Evolutionary conservation across 2,113 vertebrate species (phyloP).

Genomic region (Chlorodrepanis virens): DNA sequence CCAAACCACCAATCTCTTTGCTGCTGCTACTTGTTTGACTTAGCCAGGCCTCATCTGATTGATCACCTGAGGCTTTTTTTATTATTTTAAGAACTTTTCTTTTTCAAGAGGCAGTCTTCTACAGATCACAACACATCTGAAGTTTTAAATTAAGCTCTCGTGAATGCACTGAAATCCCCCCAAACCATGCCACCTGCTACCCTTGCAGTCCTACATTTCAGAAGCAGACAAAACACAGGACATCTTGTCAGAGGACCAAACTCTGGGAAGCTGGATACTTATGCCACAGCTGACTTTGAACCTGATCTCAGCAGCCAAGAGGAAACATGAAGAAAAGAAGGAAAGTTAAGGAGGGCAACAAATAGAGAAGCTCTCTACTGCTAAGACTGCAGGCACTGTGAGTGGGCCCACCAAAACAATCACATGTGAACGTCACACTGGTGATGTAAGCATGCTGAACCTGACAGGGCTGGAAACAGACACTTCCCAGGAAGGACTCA

Average conservation of each 20-base stretch:
- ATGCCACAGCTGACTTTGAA: not conserved
- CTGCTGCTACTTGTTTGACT: not conserved
- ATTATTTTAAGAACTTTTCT: not conserved
- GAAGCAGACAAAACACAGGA: not conserved
- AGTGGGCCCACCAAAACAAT: not conserved
- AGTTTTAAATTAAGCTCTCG: not conserved
- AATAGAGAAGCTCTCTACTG: not conserved
- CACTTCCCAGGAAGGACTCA: not conserved
- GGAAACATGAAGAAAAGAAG: not conserved
- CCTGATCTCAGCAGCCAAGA: not conserved
- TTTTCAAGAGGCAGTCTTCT: not conserved
- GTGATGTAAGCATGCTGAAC: not conserved
- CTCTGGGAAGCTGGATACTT: not conserved
- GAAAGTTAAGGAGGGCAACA: not conserved
- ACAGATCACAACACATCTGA: not conserved
- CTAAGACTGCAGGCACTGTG: not conserved
- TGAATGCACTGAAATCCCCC: not conserved
- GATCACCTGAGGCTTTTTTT: not conserved
- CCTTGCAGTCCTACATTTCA: not conserved
- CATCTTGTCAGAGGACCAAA: not conserved
- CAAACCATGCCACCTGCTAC: not conserved
- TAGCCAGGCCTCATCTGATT: fast-evolving
- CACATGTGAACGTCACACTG: fast-evolving
- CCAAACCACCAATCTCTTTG: not conserved
- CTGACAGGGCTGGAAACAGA: not conserved